Evolutionary conservation across 2,113 vertebrate genomes (phyloP).

Genomic region (Henicopernis longicauda): DNA sequence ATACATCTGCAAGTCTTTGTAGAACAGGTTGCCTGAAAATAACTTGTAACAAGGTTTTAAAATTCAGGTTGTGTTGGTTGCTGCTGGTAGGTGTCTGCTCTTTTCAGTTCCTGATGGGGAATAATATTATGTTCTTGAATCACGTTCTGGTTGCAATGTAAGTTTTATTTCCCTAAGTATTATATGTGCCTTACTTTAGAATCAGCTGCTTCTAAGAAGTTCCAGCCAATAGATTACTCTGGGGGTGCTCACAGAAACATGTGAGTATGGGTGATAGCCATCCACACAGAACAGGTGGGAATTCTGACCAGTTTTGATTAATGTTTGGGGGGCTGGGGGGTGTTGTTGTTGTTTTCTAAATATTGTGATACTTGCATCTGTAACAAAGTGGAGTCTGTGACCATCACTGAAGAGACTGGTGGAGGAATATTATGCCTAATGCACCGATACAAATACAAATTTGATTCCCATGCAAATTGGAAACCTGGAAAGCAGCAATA

Average conservation of each 20-base stretch:
- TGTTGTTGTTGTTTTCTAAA: background rate
- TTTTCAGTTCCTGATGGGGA: background rate
- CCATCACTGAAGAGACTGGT: background rate
- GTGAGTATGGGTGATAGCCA: background rate
- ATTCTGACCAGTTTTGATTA: background rate
- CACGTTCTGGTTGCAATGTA: background rate
- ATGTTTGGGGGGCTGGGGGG: background rate
- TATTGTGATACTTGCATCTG: background rate
- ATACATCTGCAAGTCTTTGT: background rate
- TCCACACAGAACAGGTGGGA: background rate
- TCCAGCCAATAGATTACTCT: background rate
- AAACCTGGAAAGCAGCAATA: background rate
- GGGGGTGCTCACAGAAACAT: background rate
- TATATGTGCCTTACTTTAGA: background rate
- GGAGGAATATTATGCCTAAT: background rate
- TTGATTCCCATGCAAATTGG: background rate
- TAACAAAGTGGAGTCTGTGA: background rate
- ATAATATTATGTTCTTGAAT: background rate
- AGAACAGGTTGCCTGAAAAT: background rate
- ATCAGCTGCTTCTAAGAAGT: background rate
- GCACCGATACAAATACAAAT: background rate
- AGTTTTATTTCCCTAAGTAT: background rate
- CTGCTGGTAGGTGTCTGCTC: background rate
- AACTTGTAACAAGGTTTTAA: background rate
- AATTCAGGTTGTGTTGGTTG: background rate